Conservation (phyloP, 2,797 vertebrate genomes). For the Orestias chungarensis region DNA sequence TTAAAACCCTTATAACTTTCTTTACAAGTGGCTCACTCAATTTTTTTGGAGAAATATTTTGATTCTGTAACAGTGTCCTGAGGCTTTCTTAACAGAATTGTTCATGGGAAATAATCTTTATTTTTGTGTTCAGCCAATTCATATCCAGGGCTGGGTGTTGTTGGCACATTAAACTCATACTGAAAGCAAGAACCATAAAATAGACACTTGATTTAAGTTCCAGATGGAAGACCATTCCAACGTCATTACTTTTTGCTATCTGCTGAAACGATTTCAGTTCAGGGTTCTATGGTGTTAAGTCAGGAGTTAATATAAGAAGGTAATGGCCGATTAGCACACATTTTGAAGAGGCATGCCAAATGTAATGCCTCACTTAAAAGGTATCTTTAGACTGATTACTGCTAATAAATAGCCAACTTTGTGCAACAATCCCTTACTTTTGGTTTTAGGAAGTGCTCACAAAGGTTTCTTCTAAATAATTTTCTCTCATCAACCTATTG, state of each 20-base stretch:
- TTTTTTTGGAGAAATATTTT: conserved; percentile 49
- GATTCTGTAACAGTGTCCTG: conserved; percentile 40
- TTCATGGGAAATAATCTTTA: conserved; percentile 67
- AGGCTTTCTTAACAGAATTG: conserved; percentile 46
- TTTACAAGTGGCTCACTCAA: conserved; percentile 45
- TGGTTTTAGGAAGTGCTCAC: conserved; percentile 32
- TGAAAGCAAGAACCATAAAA: conserved; percentile 63
- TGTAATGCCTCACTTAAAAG: conserved; percentile 28
- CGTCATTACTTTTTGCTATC: conserved; percentile 66
- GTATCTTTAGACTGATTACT: conserved; percentile 49
- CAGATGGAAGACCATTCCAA: conserved; percentile 72
- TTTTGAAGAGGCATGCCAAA: conserved; percentile 50
- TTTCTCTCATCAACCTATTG: conserved; percentile 14
- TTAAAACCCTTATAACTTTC: conserved; percentile 45
- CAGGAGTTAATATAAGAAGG: conserved; percentile 47
- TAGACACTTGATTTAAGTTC: conserved; percentile 66
- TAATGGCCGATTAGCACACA: conserved; percentile 52
- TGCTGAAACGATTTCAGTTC: conserved; percentile 58
- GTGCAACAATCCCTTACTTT: conserved; percentile 22
- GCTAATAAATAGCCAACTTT: conserved; percentile 48
- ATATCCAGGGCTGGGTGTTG: conserved; percentile 47
- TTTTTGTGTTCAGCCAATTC: conserved; percentile 62
- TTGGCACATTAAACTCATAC: conserved; percentile 38
- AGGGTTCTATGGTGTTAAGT: conserved; percentile 55
- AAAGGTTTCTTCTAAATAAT: conserved; percentile 5